Evolutionary conservation across 1,140 invertebrate genomes (phyloP).

Genomic region (Homalodisca vitripennis): DNA sequence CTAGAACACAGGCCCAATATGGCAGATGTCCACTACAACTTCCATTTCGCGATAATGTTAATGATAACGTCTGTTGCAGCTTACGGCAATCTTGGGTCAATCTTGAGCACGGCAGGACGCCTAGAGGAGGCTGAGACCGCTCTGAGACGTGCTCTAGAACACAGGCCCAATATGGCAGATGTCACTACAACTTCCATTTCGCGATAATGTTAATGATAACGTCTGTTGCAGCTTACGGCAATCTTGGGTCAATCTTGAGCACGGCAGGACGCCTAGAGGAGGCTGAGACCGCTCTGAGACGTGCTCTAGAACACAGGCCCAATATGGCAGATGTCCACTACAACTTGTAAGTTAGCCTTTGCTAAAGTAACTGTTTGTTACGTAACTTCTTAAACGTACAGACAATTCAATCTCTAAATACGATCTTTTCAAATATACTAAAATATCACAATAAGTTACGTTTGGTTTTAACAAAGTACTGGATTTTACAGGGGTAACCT

Average conservation of each 20-base stretch:
- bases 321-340: slow-evolving; percentile 98
- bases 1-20: slow-evolving; percentile 87
- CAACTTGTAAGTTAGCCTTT: slow-evolving; percentile 88
- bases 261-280: slow-evolving; percentile 77
- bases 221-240: slow-evolving; percentile 79
- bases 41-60: no score
- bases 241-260: slow-evolving; percentile 88
- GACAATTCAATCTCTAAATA: no score
- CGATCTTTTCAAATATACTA: no score
- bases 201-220: not conserved
- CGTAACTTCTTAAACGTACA: no score
- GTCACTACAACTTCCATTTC: slow-evolving; percentile 90
- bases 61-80: no score
- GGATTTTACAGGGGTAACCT: slow-evolving; percentile 92
- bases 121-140: slow-evolving; percentile 82
- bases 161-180: slow-evolving; percentile 93
- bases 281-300: slow-evolving; percentile 83
- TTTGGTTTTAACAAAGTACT: no score
- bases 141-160: slow-evolving; percentile 79
- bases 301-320: slow-evolving; percentile 80
- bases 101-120: slow-evolving; percentile 81
- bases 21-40: slow-evolving; percentile 95
- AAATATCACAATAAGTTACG: no score
- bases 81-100: slow-evolving; percentile 89
- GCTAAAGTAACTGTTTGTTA: no score